Evolutionary conservation across 2,113 vertebrate genomes (phyloP).

Genomic region (Corvus cornix): DNA sequence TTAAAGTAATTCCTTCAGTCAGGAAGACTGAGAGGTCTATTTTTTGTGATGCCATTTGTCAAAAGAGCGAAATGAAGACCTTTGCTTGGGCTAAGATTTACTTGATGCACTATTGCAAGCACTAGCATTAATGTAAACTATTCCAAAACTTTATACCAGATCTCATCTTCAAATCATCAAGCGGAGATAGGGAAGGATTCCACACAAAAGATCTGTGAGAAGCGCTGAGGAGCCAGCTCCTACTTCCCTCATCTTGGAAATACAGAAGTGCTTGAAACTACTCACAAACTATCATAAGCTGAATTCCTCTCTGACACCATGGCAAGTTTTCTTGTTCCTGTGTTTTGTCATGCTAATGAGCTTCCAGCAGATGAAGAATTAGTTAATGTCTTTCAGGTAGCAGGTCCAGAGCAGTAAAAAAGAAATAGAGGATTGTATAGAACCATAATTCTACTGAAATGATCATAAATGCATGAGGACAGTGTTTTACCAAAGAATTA

Average conservation of each 20-base stretch:
- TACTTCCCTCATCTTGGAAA: not conserved
- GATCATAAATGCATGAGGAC: not conserved
- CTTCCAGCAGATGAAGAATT: not conserved
- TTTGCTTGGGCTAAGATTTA: not conserved
- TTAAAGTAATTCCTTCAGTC: not conserved
- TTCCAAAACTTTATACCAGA: not conserved
- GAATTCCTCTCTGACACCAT: not conserved
- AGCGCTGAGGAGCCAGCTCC: not conserved
- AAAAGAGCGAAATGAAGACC: rapidly evolving
- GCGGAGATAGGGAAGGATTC: not conserved
- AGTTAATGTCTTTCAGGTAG: not conserved
- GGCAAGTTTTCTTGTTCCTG: not conserved
- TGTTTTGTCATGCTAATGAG: not conserved
- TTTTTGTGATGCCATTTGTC: not conserved
- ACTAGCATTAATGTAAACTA: not conserved
- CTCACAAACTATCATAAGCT: not conserved
- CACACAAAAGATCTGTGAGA: not conserved
- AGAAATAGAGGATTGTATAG: not conserved
- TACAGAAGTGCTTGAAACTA: not conserved
- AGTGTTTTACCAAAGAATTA: not conserved
- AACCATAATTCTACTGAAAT: not conserved
- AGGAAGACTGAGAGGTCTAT: not conserved
- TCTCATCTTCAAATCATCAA: not conserved
- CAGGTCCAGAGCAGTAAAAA: not conserved
- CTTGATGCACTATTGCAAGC: not conserved